Evolutionary conservation across 2,888 invertebrate species (phyloP).

Genomic region (Metellina segmentata): DNA sequence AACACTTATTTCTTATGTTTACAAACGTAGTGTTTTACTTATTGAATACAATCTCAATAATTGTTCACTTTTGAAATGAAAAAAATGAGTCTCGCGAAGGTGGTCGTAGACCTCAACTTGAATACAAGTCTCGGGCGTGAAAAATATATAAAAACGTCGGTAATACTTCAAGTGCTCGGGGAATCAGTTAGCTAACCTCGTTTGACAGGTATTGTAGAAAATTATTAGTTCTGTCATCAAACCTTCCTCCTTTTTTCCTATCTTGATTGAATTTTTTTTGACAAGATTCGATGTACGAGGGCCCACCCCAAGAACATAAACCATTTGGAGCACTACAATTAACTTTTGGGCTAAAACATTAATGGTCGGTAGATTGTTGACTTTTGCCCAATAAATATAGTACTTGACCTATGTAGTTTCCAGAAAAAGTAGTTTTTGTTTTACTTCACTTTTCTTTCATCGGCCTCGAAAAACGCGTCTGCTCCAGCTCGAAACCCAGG

Average conservation of each 20-base stretch:
- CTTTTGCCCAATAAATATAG: constrained; percentile 17
- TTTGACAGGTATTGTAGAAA: constrained; percentile 18
- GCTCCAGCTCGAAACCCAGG: neutral
- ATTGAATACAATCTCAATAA: neutral
- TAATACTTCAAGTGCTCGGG: neutral
- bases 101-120: neutral
- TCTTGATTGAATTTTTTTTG: neutral
- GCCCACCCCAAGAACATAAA: constrained; percentile 21
- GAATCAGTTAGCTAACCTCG: neutral
- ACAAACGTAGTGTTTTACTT: neutral
- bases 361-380: constrained; percentile 4
- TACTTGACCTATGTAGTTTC: neutral
- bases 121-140: neutral
- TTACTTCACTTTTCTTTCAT: neutral
- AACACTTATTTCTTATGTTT: too few species aligned
- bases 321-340: constrained; percentile 32
- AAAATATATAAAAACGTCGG: neutral
- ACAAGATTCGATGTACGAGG: constrained; percentile 22
- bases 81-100: neutral
- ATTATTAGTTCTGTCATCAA: constrained; percentile 33
- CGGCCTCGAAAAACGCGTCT: neutral
- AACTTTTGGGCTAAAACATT: constrained; percentile 1
- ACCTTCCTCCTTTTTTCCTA: constrained; percentile 2
- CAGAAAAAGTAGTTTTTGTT: neutral
- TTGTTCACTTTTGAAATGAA: neutral